A percentile compares a stretch with the other conserved stretches of the same genome.
These are phyloP conservation scores for Melanocharis versteri DNA, from an alignment of 2,113 vertebrate genomes.

Conservation along the genomic window DNA sequence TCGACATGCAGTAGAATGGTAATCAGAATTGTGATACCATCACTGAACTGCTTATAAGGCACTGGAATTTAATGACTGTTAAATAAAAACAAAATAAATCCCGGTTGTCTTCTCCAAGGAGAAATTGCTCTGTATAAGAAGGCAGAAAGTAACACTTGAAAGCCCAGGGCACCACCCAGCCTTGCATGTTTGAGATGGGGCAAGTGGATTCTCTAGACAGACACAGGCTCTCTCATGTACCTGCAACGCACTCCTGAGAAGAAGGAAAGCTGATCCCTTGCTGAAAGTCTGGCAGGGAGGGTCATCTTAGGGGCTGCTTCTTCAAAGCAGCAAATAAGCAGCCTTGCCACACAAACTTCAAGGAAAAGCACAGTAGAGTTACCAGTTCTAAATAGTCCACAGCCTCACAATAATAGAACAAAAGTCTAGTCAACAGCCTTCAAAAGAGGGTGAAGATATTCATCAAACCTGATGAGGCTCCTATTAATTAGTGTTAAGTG, in stretches of 20 bases:
- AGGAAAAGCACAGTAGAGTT: not conserved
- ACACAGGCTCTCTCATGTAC: not conserved
- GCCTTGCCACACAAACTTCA: not conserved
- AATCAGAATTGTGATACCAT: not conserved
- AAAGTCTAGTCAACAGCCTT: not conserved
- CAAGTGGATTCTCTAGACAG: not conserved
- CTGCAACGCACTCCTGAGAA: fast-evolving
- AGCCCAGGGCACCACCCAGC: not conserved
- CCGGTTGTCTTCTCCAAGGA: not conserved
- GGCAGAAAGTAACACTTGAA: not conserved
- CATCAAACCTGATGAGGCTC: conserved; percentile 80
- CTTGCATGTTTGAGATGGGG: not conserved
- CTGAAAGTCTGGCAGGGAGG: not conserved
- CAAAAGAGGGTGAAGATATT: conserved; percentile 27
- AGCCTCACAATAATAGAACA: not conserved
- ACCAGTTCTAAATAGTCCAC: not conserved
- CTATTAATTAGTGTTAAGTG: conserved; percentile 83
- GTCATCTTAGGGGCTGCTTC: not conserved
- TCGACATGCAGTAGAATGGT: not conserved
- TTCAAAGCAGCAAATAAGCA: not conserved
- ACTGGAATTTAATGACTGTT: not conserved
- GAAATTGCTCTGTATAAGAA: not conserved
- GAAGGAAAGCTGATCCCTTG: not conserved
- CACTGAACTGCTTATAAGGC: not conserved
- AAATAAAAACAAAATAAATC: not conserved